A percentile compares a stretch with the other conserved stretches of the same genome.
Conservation (phyloP, 1,140 invertebrate species). For the Drosophila guanche region DNA sequence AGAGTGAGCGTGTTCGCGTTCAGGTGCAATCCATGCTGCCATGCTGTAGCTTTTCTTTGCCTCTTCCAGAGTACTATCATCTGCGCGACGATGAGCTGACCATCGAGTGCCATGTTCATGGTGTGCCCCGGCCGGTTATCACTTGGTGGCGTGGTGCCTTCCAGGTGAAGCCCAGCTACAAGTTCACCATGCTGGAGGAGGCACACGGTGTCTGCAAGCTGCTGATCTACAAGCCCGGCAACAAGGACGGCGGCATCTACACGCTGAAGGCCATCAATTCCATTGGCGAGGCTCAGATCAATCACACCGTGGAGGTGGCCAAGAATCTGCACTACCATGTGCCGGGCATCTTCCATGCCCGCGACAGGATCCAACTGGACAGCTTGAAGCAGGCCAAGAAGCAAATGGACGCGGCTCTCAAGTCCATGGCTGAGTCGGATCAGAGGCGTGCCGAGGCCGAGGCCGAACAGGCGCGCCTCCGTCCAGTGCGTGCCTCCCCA, state of each 20-base stretch:
- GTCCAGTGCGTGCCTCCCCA: conserved; percentile 61
- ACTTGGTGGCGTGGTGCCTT: conserved; percentile 78
- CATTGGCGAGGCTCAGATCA: conserved; percentile 86
- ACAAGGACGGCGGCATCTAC: conserved; percentile 86
- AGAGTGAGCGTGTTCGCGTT: neutral
- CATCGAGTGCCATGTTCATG: conserved; percentile 78
- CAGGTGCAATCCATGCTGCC: neutral
- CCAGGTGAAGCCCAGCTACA: conserved; percentile 77
- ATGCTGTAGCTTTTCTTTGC: conserved; percentile 17
- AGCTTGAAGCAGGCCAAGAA: conserved; percentile 66
- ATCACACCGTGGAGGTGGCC: conserved; percentile 75
- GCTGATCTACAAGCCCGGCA: conserved; percentile 86
- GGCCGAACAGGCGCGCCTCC: conserved; percentile 60
- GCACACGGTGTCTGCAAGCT: conserved; percentile 84
- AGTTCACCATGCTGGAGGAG: conserved; percentile 82
- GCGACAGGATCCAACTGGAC: conserved; percentile 70
- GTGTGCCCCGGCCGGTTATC: conserved; percentile 73
- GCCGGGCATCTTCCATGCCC: conserved; percentile 76
- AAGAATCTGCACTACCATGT: conserved; percentile 78
- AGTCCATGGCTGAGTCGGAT: conserved; percentile 76
- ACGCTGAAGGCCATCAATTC: conserved; percentile 87
- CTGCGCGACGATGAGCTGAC: conserved; percentile 81
- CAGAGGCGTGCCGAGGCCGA: conserved; percentile 67
- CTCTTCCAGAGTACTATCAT: conserved; percentile 79
- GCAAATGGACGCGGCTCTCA: conserved; percentile 72